Conservation (phyloP, 2,888 invertebrate genomes). For the Drosophila austrosaltans region DNA sequence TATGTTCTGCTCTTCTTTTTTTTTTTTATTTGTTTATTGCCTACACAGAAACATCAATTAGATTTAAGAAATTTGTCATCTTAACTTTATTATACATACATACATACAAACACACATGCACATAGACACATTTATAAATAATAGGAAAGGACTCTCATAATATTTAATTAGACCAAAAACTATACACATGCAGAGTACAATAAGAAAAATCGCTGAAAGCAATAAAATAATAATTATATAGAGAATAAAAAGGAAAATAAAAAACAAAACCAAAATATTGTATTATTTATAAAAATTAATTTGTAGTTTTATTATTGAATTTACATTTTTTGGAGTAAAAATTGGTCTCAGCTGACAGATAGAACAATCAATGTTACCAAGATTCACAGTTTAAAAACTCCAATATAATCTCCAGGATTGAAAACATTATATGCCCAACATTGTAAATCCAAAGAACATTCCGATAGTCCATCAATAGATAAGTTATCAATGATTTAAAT, state of each 20-base stretch:
- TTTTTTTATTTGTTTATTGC: conserved; percentile 1
- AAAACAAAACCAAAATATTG: background rate
- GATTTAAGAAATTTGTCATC: conserved; percentile 8
- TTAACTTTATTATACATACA: conserved; percentile 3
- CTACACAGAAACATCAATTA: conserved; percentile 15
- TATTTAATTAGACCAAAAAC: conserved; percentile 45
- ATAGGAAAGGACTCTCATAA: conserved; percentile 34
- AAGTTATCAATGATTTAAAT: too few species aligned
- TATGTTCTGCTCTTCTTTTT: background rate
- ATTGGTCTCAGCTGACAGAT: too few species aligned
- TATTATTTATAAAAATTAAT: background rate
- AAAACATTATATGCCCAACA: too few species aligned
- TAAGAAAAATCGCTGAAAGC: conserved; percentile 43
- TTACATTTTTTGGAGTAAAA: too few species aligned
- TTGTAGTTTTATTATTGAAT: background rate
- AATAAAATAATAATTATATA: conserved; percentile 32
- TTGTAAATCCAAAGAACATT: too few species aligned
- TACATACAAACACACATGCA: conserved; percentile 18
- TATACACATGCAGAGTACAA: conserved; percentile 37
- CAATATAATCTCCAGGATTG: too few species aligned
- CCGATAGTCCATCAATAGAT: too few species aligned
- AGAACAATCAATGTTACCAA: too few species aligned
- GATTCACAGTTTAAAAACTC: too few species aligned
- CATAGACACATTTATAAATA: conserved; percentile 23
- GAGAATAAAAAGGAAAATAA: background rate